These are phyloP conservation scores for Leucophenga maculata DNA, from an alignment of 2,888 invertebrate genomes.

Conservation along the genomic window DNA sequence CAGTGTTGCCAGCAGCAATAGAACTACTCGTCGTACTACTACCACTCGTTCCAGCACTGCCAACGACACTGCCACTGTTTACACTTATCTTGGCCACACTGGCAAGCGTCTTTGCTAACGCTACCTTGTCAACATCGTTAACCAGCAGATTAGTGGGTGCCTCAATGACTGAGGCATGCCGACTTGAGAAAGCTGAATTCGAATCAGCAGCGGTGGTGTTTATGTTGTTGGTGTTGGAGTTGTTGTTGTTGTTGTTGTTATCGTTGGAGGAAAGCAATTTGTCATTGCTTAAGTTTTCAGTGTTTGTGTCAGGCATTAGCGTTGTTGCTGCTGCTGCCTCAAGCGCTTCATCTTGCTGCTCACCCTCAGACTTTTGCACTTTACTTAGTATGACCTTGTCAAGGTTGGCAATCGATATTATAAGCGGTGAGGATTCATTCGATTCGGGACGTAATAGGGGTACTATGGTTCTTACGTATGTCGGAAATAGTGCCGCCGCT, in stretches of 20 bases:
- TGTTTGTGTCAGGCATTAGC: conserved; percentile 26
- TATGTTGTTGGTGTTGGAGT: conserved; percentile 18
- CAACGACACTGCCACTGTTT: conserved; percentile 40
- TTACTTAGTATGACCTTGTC: conserved; percentile 72
- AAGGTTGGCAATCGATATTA: conserved; percentile 72
- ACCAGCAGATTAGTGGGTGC: conserved; percentile 47
- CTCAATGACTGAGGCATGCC: conserved; percentile 60
- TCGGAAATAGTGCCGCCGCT: conserved; percentile 45
- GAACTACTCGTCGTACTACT: conserved; percentile 29
- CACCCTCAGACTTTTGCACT: conserved; percentile 55
- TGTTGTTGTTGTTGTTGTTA: conserved; percentile 13
- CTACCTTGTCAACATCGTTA: conserved; percentile 6
- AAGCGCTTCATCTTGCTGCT: conserved; percentile 26
- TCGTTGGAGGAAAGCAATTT: neutral
- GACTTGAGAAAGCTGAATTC: conserved; percentile 64
- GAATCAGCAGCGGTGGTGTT: conserved; percentile 47
- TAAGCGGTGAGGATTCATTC: conserved; percentile 72
- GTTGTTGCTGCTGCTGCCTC: conserved; percentile 30
- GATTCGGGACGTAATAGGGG: conserved; percentile 71
- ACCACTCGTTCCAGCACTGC: conserved; percentile 46
- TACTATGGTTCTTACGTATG: conserved; percentile 70
- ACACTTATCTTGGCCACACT: conserved; percentile 29
- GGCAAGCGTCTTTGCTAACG: conserved; percentile 14
- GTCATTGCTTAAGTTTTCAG: conserved; percentile 23
- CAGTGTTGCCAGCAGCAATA: conserved; percentile 37